A percentile compares a stretch with the other conserved stretches of the same genome.
phyloP scores from a whole-genome alignment of 2,888 invertebrate genomes.

The Lissonota sp. region DNA sequence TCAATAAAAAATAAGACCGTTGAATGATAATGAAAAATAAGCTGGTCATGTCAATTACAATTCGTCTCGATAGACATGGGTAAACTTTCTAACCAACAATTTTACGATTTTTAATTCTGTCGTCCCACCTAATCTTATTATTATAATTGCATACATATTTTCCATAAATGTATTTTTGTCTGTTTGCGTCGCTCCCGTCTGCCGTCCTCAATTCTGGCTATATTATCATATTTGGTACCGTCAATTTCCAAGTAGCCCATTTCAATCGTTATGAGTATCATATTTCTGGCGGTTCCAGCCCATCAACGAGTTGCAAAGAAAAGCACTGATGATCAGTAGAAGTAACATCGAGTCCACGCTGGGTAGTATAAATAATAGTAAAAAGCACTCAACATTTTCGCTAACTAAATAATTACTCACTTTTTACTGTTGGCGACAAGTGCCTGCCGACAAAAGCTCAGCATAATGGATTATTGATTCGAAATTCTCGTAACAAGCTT shows the following conservation, averaged over 20 bases:
- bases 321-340: background rate
- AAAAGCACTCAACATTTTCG: conserved; percentile 24
- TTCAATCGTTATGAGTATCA: conserved; percentile 3
- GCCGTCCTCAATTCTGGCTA: background rate
- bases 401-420: conserved; percentile 74
- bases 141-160: no score
- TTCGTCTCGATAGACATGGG: no score
- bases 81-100: no score
- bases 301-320: conserved; percentile 4
- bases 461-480: conserved; percentile 71
- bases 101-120: no score
- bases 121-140: no score
- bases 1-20: no score
- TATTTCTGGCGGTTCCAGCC: background rate
- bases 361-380: conserved; percentile 1
- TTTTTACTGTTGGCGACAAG: conserved; percentile 80
- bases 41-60: no score
- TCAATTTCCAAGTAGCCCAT: background rate
- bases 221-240: background rate
- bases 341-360: background rate
- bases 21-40: no score
- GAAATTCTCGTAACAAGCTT: conserved; percentile 26
- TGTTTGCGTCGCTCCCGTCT: background rate
- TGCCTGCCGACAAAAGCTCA: conserved; percentile 79
- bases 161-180: background rate